Conservation (phyloP, 2,888 invertebrate genomes). For the Drosophila picticornis region DNA sequence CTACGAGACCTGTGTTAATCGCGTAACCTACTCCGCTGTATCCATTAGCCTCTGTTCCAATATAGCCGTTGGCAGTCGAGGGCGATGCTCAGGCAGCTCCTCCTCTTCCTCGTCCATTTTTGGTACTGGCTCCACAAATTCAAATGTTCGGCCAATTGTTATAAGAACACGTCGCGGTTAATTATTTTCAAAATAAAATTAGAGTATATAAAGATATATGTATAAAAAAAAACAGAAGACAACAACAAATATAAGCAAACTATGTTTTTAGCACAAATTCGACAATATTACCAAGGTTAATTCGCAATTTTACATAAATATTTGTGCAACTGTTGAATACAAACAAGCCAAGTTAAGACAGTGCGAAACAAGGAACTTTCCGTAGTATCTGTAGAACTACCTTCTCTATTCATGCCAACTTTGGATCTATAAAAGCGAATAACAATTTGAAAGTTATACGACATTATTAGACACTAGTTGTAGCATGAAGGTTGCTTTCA, state of each 20-base stretch:
- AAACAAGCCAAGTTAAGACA: not conserved
- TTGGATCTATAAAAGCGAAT: not conserved
- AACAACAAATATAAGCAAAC: not conserved
- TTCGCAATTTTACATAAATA: slow-evolving; percentile 7
- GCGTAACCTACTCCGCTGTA: slow-evolving; percentile 37
- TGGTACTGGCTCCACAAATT: not conserved
- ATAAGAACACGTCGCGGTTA: slow-evolving; percentile 51
- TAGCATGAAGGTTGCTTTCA: not conserved
- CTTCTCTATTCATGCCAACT: not conserved
- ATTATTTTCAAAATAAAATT: not conserved
- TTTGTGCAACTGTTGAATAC: slow-evolving; percentile 24
- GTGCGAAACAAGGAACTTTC: not conserved
- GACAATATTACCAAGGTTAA: not conserved
- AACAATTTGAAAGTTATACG: no score
- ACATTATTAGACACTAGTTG: not conserved
- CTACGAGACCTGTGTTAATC: slow-evolving; percentile 40
- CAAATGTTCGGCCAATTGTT: slow-evolving; percentile 42
- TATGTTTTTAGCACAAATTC: not conserved
- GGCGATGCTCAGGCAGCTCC: slow-evolving; percentile 33
- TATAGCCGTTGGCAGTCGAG: slow-evolving; percentile 40
- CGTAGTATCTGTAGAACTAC: not conserved
- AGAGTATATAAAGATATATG: not conserved
- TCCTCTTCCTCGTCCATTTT: not conserved
- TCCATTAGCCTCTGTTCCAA: slow-evolving; percentile 38
- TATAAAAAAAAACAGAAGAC: not conserved